Base-by-base conservation (phyloP, 2,888 invertebrate species). In the Ophioninae sp. region DNA sequence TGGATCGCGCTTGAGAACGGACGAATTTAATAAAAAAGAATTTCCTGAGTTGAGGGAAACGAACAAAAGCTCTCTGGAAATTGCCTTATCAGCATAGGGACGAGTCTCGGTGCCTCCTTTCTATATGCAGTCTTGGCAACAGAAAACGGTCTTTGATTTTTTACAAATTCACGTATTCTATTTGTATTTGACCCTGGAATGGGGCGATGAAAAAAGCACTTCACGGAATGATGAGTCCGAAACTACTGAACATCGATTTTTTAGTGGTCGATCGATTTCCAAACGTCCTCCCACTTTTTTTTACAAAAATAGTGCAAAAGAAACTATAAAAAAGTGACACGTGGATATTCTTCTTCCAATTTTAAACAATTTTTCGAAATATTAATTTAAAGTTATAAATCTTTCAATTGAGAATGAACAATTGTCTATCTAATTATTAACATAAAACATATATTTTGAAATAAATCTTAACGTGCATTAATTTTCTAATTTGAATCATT, bases 21-120 rank as follows among this genome's bases (percentile, higher is more conserved):
- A 65, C 59, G 72, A 79, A 79, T 70, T 64, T 70, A 64, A 79
- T 72, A 62, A 72, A 70, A 62, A 72, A 70, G 64, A 79, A 72
- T 72, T 70, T 70, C 41, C 70, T 30, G 70, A 50, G 70, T 64
- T 20, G 78, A 78, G 72, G 23, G 57, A 79, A 72, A 65, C 59
- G 79, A 72, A 79, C 72, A 79, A 79, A 72, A 72, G 75, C 65
- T 59, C 57, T 72, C 79, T 39, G 44, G 57, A 72, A 65, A 67
- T 65, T n/a, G 56, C 57, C 56, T 72, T 59, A 67, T 65, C 65
- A 59, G 65, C 30, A 39, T 30, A 41, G 65, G 30, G 41, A 23
- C 37, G 6, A 70, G 70, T 67, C 39, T 57, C 67, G 13, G 23
- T 56, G n/a, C 69, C n/a, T 10, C 59, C 61, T 50, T 59, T 61